Evolutionary conservation across 2,888 invertebrate genomes (phyloP).

Genomic region (Melanargia galathea): DNA sequence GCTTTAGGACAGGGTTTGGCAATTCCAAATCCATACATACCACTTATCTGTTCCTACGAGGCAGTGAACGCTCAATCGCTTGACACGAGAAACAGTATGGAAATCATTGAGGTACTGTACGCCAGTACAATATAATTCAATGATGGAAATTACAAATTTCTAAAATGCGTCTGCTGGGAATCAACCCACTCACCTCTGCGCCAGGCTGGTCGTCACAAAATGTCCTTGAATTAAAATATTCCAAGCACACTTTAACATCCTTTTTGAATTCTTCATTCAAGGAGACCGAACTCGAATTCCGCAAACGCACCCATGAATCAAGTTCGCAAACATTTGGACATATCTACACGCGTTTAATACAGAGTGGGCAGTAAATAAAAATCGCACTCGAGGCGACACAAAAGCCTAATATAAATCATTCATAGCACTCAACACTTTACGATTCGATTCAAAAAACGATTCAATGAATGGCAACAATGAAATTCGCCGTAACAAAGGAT

Average conservation of each 20-base stretch:
- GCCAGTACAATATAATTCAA: too few relatives aligned
- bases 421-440: constrained; percentile 70
- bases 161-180: too few relatives aligned
- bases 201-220: too few relatives aligned
- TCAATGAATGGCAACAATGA: constrained; percentile 78
- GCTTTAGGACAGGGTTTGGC: too few relatives aligned
- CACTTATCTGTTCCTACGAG: too few relatives aligned
- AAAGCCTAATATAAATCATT: constrained; percentile 73
- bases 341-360: constrained; percentile 45
- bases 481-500: constrained; percentile 72
- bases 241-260: constrained; percentile 1
- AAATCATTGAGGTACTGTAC: too few relatives aligned
- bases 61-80: too few relatives aligned
- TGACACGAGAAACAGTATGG: too few relatives aligned
- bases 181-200: too few relatives aligned
- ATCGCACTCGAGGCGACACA: constrained; percentile 44
- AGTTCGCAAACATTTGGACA: constrained; percentile 62
- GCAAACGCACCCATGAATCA: constrained; percentile 51
- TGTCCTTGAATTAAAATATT: constrained; percentile 1
- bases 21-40: too few relatives aligned
- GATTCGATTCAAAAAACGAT: constrained; percentile 70
- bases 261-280: constrained; percentile 6
- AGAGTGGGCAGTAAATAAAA: constrained; percentile 52
- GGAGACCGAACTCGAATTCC: constrained; percentile 7
- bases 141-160: too few relatives aligned